Base-by-base conservation (phyloP, 2,888 invertebrate genomes). In the Heteromurus nitidus region DNA sequence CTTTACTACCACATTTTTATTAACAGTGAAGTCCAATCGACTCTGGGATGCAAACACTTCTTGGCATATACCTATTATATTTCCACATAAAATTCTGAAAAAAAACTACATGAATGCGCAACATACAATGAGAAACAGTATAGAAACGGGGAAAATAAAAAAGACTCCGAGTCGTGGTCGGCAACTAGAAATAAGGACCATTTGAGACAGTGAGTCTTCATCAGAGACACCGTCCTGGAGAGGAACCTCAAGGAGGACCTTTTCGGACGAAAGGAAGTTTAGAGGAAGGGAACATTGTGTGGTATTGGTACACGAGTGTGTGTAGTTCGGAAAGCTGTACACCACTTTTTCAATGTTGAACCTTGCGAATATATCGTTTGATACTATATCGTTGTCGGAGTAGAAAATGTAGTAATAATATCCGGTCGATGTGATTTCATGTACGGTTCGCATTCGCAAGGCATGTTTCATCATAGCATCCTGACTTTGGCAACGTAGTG, bases 361-460 rank as follows among this genome's bases (percentile, higher is more conserved):
- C 83, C 95, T 92, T 5, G 94, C 94, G 89, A 95, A 94, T 87
- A 96, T 94, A 88, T 94, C 93, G 89, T 95, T 96, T 64, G 91
- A 92, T 11, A 94, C 93, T 86, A 93, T 90, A 89, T 95, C 95
- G 90, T 95, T 95, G 88, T 96, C 95, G 87, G 95, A 95, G 88
- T 95, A 95, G 89, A 96, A 95, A 86, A 96, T 95, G 88, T 95
- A 96, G 89, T 96, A 96, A 89, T 95, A 96, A 89, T 95, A 95
- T 7, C 95, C 95, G 88, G 95, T 94, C 68, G 92, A 91, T 44
- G 91, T 90, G 26, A 95, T 93, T 85, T 94, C 92, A 87, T 95
- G 95, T 77, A 91, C 92, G 0, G 92, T 91, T 83, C 92, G 90
- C 90, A 94, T 93, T 85, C 93, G 93, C 28, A 92, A 92, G 5